phyloP scores from a whole-genome alignment of 1,140 invertebrate genomes.

The Chrysopa pallens region DNA sequence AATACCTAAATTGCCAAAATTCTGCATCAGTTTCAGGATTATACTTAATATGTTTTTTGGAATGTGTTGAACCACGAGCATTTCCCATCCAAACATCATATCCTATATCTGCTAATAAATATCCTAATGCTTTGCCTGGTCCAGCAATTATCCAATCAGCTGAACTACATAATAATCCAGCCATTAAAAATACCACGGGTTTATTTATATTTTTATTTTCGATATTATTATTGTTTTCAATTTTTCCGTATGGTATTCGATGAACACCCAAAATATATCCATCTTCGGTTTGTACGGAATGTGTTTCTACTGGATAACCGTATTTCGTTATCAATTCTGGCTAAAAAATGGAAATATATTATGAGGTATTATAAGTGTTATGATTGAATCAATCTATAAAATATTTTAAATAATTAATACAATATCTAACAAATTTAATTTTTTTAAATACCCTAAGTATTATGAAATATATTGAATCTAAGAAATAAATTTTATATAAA shows the following conservation, averaged over 20 bases:
- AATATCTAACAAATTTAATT: no score
- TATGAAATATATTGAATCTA: no score
- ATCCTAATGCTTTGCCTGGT: slow-evolving; percentile 6
- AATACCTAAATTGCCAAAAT: slow-evolving; percentile 31
- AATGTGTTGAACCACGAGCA: slow-evolving; percentile 30
- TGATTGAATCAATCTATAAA: no score
- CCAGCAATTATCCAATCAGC: slow-evolving; percentile 55
- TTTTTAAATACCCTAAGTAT: no score
- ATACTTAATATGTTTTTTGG: slow-evolving; percentile 15
- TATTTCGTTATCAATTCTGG: slow-evolving; percentile 37
- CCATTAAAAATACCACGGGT: slow-evolving; percentile 31
- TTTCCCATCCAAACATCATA: slow-evolving; percentile 37
- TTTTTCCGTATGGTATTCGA: slow-evolving; percentile 38
- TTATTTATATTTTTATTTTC: background rate
- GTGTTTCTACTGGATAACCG: slow-evolving; percentile 49
- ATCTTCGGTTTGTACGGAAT: slow-evolving; percentile 45
- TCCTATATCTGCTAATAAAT: slow-evolving; percentile 26
- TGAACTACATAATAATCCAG: slow-evolving; percentile 57
- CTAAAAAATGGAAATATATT: slow-evolving; percentile 17
- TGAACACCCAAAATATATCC: slow-evolving; percentile 55
- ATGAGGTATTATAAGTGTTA: no score
- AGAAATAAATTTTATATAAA: no score
- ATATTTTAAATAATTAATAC: no score
- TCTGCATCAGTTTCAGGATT: slow-evolving; percentile 17
- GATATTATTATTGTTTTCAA: slow-evolving; percentile 7